Percentiles rank a stretch among this genome's conserved stretches.
phyloP scores from a whole-genome alignment of 2,113 vertebrate species.

The Stigmatopora argus region DNA sequence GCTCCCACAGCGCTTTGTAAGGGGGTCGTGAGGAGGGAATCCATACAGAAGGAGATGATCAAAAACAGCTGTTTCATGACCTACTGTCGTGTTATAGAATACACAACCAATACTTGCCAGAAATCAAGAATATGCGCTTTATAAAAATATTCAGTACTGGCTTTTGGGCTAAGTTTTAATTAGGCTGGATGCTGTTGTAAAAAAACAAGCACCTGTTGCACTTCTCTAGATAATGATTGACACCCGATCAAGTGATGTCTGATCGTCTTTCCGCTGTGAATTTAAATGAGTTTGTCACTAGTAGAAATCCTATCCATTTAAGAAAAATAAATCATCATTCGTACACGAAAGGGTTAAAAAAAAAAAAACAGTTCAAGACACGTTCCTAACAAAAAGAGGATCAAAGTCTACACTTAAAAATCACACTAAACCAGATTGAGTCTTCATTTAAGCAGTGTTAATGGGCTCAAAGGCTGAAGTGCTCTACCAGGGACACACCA shows the following conservation, averaged over 20 bases:
- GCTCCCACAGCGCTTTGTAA: conserved; percentile 18
- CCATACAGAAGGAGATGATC: conserved; percentile 13
- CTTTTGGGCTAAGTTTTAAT: neutral
- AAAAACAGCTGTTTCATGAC: conserved; percentile 42
- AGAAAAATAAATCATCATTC: too few relatives aligned
- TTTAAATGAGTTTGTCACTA: too few relatives aligned
- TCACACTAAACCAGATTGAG: conserved; percentile 1
- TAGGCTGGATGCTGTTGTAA: too few relatives aligned
- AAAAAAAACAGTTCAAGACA: too few relatives aligned
- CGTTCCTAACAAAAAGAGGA: neutral
- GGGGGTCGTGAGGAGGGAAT: conserved; percentile 28
- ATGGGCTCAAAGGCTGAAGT: conserved; percentile 26
- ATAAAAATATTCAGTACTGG: neutral
- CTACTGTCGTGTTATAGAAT: neutral
- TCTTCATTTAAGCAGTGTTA: conserved; percentile 38
- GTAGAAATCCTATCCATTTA: too few relatives aligned
- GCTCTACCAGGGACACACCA: neutral
- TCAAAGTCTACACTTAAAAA: conserved; percentile 11
- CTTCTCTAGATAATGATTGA: too few relatives aligned
- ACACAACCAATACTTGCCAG: neutral
- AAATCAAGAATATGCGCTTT: neutral
- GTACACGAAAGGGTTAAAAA: too few relatives aligned
- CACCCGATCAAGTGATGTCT: too few relatives aligned
- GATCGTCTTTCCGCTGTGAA: too few relatives aligned
- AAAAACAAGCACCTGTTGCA: too few relatives aligned